Base-by-base conservation (phyloP, 2,797 vertebrate species). In the Centroberyx gerrardi region DNA sequence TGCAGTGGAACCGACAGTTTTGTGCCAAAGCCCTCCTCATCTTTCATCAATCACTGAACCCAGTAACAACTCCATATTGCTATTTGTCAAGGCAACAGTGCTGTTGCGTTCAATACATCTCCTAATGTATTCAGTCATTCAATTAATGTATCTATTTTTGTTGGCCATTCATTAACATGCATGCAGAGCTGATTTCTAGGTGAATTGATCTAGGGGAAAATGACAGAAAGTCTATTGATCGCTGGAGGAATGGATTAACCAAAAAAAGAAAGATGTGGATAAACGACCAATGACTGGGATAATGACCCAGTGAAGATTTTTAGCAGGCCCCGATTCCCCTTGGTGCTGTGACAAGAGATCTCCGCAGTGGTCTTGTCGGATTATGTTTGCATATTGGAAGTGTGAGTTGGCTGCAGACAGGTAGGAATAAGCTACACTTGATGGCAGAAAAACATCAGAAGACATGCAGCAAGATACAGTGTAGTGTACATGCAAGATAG, bases 211-310 rank as follows among this genome's bases (percentile, higher is more conserved):
- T 58, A 74, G 51, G 85, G 60, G 31, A 80, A 87, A 92, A 88
- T 90, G 88, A 92, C 80, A 88, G 68, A 87, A 91, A 83, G 67
- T 76, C 73, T 92, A 94, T 94, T 86, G 93, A 94, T 84, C 51
- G 68, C 71, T 61, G 73, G 64, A 82, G 62, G 71, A 88, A 88
- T 84, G 68, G 93, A 93, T 94, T 85, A 82, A 48, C 60, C 58
- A 86, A 86, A 81, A 70, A 67, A 81, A 65, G 83, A 81, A 76
- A 86, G 80, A 69, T 83, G 82, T 53, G 93, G 90, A 94, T 88
- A 72, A 92, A 93, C 86, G 90, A 76, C 80, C 84, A 81, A 78
- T 78, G 86, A 92, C 88, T 80, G 69, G 60, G 79, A 89, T 88
- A 90, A 88, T 74, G 80, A 91, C 78, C 87, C 65, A 78, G 61